Percentiles rank a stretch among this genome's conserved stretches.
phyloP scores from a whole-genome alignment of 2,113 vertebrate species.

The Phyllostomus hastatus region DNA sequence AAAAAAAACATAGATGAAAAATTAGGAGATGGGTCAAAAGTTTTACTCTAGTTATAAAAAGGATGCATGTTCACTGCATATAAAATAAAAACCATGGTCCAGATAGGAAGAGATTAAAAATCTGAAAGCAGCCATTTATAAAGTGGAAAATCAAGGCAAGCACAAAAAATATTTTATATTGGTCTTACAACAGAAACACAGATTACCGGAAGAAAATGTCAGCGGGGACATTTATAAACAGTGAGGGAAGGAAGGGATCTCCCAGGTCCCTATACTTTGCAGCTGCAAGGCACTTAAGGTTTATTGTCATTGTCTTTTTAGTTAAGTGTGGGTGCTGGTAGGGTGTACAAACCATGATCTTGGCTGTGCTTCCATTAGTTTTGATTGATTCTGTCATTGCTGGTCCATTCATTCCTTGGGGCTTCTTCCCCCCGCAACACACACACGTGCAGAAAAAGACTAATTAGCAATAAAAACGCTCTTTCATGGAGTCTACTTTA shows the following conservation, averaged over 20 bases:
- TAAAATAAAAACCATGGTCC: neutral
- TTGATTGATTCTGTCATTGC: neutral
- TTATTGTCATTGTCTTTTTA: neutral
- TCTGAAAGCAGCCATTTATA: neutral
- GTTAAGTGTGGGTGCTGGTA: neutral
- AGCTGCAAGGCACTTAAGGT: neutral
- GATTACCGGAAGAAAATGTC: neutral
- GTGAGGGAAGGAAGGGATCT: neutral
- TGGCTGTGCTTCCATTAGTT: neutral
- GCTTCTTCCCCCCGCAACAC: neutral
- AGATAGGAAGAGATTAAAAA: neutral
- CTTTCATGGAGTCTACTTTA: neutral
- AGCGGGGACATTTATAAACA: neutral
- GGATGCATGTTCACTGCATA: neutral
- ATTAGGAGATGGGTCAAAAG: neutral
- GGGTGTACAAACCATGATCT: neutral
- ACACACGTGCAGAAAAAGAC: neutral
- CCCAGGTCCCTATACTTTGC: neutral
- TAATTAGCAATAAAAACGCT: neutral
- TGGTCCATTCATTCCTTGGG: neutral
- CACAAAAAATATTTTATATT: neutral
- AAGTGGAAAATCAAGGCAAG: neutral
- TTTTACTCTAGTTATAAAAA: neutral
- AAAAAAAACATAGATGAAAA: neutral
- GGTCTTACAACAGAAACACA: neutral